phyloP scores from a whole-genome alignment of 2,888 invertebrate species.

The Phyllotreta cruciferae region DNA sequence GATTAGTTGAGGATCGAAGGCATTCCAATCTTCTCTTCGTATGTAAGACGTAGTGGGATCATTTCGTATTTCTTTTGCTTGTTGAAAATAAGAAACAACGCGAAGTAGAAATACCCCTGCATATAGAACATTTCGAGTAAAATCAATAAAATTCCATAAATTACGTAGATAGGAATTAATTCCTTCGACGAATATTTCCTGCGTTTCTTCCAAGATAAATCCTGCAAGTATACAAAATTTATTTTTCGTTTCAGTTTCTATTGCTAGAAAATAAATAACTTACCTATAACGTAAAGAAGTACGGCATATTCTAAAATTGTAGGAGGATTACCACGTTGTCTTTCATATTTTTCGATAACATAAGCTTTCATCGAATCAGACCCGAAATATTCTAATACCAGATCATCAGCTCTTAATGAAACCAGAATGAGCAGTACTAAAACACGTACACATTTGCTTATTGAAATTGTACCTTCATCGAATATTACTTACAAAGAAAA shows the following conservation, averaged over 20 bases:
- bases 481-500: constrained; percentile 81
- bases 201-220: constrained; percentile 91
- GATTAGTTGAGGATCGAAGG: constrained; percentile 92
- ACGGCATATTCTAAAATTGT: constrained; percentile 84
- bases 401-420: constrained; percentile 86
- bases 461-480: not conserved
- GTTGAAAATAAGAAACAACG: constrained; percentile 77
- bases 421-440: constrained; percentile 90
- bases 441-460: constrained; percentile 38
- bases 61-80: constrained; percentile 70
- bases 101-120: constrained; percentile 73
- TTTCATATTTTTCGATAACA: constrained; percentile 68
- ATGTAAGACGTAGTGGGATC: constrained; percentile 77
- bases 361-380: constrained; percentile 70
- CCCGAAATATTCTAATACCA: constrained; percentile 75
- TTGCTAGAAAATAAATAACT: constrained; percentile 12
- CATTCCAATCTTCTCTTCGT: constrained; percentile 87
- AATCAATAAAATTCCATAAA: constrained; percentile 97
- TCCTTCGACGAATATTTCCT: constrained; percentile 90
- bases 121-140: constrained; percentile 88
- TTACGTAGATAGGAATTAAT: constrained; percentile 85
- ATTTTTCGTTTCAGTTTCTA: not conserved
- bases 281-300: constrained; percentile 83
- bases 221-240: constrained; percentile 62
- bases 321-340: constrained; percentile 85